Evolutionary conservation across 2,888 invertebrate genomes (phyloP), one percentile per base, ranked within the genome.

Genomic region (Euplexia lucipara): DNA sequence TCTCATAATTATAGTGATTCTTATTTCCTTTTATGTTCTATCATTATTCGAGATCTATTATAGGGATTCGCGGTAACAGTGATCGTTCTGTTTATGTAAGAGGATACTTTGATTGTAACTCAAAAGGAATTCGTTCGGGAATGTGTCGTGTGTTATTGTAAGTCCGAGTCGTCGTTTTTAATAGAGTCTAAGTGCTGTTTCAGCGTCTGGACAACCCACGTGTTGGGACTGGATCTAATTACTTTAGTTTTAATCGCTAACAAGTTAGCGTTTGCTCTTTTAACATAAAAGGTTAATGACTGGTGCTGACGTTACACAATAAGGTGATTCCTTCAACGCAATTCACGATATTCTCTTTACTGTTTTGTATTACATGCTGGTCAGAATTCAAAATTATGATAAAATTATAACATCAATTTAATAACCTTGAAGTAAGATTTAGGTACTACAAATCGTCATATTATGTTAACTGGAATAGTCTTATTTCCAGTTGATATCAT

Each of bases 81-180:
- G 49, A 49, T 65, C 64, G 14, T 37, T 26, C 51, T 90, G 87
- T 90, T 90, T 90, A 85, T 85, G 91, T 84, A 89, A 92, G 80
- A 60, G 39, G 83, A 91, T 82, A 81, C 82, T 64, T 61, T 78
- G 64, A 59, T 79, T 81, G 75, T 83, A 81, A 79, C 81, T 75
- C 68, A 12, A 49, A 67, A 82, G 84, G 90, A 88, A 92, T 92
- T 87, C 81, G 75, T 83, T 72, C 75, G 74, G 83, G 90, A 91
- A 93, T 92, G 86, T 85, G 90, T 87, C 79, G 79, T 83, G 84
- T 72, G 53, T 73, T 86, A 86, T 90, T 90, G 88, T 90, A 90
- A 91, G 83, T 84, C 78, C 78, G 86, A 90, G 81, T 79, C 74
- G 56, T 77, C 81, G 83, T 82, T 79, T 78, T 85, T 81, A 84